phyloP scores from a whole-genome alignment of 2,797 vertebrate species.

The Steatocranus sp. region DNA sequence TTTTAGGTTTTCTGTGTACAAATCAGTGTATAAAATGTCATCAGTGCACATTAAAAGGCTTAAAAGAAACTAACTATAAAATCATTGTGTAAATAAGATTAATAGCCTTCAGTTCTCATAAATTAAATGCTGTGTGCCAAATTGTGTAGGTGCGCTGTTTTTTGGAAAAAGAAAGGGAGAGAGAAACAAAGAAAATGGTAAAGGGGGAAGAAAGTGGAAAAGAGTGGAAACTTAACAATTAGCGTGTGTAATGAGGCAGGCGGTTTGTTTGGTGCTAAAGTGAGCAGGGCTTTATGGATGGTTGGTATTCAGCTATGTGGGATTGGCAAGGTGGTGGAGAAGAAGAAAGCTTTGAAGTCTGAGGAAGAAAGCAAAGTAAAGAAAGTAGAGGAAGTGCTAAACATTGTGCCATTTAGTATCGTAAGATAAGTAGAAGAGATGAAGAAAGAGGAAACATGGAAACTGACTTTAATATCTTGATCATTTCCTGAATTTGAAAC shows the following conservation, averaged over 20 bases:
- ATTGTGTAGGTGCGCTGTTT: background rate
- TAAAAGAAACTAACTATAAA: background rate
- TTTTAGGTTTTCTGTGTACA: background rate
- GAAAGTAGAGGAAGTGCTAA: slow-evolving; percentile 49
- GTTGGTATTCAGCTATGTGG: slow-evolving; percentile 49
- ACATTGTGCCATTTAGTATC: background rate
- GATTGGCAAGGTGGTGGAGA: slow-evolving; percentile 32
- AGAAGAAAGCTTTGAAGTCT: slow-evolving; percentile 42
- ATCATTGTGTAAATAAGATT: background rate
- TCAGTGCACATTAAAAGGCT: background rate
- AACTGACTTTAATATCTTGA: background rate
- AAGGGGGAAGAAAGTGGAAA: background rate
- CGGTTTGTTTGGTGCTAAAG: slow-evolving; percentile 59
- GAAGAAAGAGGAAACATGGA: background rate
- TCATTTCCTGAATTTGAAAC: background rate
- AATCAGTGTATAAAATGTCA: background rate
- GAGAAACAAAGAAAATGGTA: background rate
- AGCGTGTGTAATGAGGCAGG: slow-evolving; percentile 59
- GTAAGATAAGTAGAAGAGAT: background rate
- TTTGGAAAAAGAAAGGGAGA: background rate
- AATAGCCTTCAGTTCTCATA: background rate
- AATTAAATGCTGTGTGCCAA: background rate
- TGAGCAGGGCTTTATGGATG: slow-evolving; percentile 50
- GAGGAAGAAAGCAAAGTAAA: slow-evolving; percentile 11
- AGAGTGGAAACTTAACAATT: slow-evolving; percentile 61